Percentiles rank a stretch among this genome's conserved stretches.
Conservation (phyloP, 2,888 invertebrate species). For the Mesorhabditis belari region DNA sequence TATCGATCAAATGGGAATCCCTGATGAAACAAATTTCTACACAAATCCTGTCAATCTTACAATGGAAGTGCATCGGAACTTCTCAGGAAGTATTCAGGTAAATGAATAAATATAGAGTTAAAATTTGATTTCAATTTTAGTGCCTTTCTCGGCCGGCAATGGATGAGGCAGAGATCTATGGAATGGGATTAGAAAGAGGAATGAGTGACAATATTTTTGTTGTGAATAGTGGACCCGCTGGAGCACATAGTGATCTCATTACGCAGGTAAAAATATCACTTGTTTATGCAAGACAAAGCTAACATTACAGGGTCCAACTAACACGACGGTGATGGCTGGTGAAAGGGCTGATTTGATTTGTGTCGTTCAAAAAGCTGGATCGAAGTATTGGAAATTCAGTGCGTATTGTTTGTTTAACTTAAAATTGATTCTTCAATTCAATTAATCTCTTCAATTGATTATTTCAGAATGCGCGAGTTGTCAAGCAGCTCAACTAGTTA, state of each 20-base stretch:
- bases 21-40: constrained; percentile 43
- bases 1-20: constrained; percentile 37
- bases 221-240: constrained; percentile 7
- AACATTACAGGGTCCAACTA: constrained; percentile 21
- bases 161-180: constrained; percentile 51
- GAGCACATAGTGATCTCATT: constrained; percentile 12
- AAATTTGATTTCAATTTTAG: constrained; percentile 16
- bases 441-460: background rate
- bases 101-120: background rate
- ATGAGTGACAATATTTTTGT: constrained; percentile 24
- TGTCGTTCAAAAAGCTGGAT: constrained; percentile 17
- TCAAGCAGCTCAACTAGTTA: constrained; percentile 4
- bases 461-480: constrained; percentile 4
- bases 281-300: background rate
- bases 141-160: constrained; percentile 50
- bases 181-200: constrained; percentile 43
- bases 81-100: constrained; percentile 45
- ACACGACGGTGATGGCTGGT: constrained; percentile 24
- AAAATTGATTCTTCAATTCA: constrained; percentile 3
- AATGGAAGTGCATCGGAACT: constrained; percentile 26
- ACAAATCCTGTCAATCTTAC: constrained; percentile 46
- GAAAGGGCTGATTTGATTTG: constrained; percentile 23
- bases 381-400: constrained; percentile 28
- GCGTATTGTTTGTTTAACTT: background rate
- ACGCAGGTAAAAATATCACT: constrained; percentile 2